These are phyloP conservation scores for Excalfactoria chinensis DNA, from an alignment of 2,113 vertebrate species.

Conservation along the genomic window DNA sequence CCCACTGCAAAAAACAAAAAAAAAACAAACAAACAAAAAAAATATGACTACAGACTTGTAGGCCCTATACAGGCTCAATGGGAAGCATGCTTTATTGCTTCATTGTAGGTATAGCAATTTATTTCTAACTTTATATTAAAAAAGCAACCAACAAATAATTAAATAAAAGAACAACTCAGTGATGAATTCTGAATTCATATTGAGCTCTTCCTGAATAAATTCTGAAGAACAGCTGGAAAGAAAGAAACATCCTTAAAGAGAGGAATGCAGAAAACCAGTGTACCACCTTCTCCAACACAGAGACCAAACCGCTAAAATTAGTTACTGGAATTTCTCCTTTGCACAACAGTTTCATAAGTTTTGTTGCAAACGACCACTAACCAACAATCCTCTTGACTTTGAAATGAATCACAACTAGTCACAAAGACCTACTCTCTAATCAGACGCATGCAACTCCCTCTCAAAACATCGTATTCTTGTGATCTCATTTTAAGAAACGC, in stretches of 20 bases:
- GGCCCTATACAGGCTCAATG: neutral
- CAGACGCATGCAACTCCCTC: neutral
- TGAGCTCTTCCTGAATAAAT: neutral
- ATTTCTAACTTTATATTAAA: neutral
- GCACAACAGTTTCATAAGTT: slow-evolving; percentile 54
- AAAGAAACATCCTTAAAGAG: slow-evolving; percentile 30
- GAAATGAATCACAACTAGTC: neutral
- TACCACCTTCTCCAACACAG: slow-evolving; percentile 49
- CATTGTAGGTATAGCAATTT: slow-evolving; percentile 26
- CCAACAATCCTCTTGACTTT: slow-evolving; percentile 22
- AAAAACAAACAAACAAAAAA: too few relatives aligned
- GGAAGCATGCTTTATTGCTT: neutral
- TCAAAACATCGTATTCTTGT: neutral
- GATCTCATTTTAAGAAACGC: neutral
- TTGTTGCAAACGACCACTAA: slow-evolving; percentile 61
- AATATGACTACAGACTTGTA: neutral
- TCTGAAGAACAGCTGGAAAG: neutral
- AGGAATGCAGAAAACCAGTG: slow-evolving; percentile 71
- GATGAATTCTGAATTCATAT: neutral
- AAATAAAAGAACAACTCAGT: neutral
- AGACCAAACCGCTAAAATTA: slow-evolving; percentile 69
- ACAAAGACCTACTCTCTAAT: neutral
- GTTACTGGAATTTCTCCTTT: slow-evolving; percentile 62
- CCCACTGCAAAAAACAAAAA: neutral
- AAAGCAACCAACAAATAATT: neutral